Base-by-base conservation (phyloP, 2,888 invertebrate species). In the Drosophila sordidula region DNA sequence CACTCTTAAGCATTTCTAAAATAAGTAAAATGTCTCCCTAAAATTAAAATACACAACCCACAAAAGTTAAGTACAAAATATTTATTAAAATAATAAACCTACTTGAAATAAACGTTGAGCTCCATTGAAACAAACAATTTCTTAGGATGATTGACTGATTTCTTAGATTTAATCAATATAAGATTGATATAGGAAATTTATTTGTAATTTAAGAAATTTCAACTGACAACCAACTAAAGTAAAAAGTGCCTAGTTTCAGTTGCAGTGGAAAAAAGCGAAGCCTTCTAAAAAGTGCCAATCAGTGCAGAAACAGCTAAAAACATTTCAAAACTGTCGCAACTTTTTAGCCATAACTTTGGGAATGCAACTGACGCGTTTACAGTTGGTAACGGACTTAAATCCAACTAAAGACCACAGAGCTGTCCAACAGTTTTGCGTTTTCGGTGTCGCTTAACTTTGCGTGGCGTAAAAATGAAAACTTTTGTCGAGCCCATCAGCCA, bases 391-490 rank as follows among this genome's bases (percentile, higher is more conserved):
- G 42, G 68, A 55, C 67, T 69, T 59, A 44, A 64, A 50, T 51
- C 16, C 58, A 56, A 46, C 58, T 47, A 6, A 55, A 41, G 46
- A 34, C 73, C 67, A 26, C 61, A 49, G 45, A 66, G 38, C 55
- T 59, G 62, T 65, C 49, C 44, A 55, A 59, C 46, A 73, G 29
- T 59, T 57, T 54, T 52, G 14, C 54, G 54, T 50, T 69, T 51
- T 34, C 12, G 16, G 18, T 62, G 49, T 62, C 55, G 62, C 38
- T 16, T 29, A 73, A 74, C 63, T 73, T 73, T 46, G 5, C 14
- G 41, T 34, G 62, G 63, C 70, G 57, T 63, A 56, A 71, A 67
- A 75, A 59, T 18, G 38, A 55, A 71, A 75, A 59, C 58, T 75
- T 72, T 65, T 52, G 18, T 16, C 41, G 42, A 49, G 50, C 55